Percentiles rank a stretch among this genome's conserved stretches.
Evolutionary conservation across 1,140 invertebrate genomes (phyloP).

Genomic region (Brachystomella parvula): DNA sequence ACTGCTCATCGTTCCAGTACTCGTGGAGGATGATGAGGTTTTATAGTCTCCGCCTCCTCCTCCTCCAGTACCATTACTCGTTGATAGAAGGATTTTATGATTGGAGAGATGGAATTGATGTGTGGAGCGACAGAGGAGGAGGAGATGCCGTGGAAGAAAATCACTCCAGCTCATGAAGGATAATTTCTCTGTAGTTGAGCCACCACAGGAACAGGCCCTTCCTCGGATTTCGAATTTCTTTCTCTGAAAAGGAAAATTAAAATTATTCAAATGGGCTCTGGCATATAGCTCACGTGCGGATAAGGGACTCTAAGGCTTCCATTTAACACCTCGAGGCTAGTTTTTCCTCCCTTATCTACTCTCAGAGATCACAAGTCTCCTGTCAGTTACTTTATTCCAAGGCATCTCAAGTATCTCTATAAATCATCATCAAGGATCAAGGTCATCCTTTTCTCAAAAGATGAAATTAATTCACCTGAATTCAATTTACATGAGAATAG

Average conservation of each 20-base stretch:
- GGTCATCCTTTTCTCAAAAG: not conserved
- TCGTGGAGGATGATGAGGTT: not conserved
- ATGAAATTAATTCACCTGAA: not conserved
- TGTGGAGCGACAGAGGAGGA: conserved; percentile 78
- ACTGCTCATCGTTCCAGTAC: not conserved
- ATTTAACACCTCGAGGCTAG: not conserved
- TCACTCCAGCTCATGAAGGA: conserved; percentile 82
- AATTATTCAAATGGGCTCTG: not conserved
- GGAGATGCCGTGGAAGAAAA: conserved; percentile 81
- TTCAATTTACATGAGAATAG: not conserved
- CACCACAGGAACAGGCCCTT: conserved; percentile 53
- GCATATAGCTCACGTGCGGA: not conserved
- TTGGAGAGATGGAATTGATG: conserved; percentile 87
- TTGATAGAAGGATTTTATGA: conserved; percentile 25
- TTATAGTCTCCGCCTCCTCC: not conserved
- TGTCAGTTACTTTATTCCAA: too few species aligned
- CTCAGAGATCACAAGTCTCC: too few species aligned
- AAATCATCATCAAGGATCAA: not conserved
- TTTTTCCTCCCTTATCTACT: too few species aligned
- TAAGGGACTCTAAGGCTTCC: too few species aligned
- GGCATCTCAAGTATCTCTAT: not conserved
- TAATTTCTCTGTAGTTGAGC: conserved; percentile 56
- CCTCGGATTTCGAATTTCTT: conserved; percentile 94
- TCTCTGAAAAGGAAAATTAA: conserved; percentile 49
- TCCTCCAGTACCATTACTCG: not conserved